Evolutionary conservation across 1,140 invertebrate genomes (phyloP).

Genomic region (Drosophila guanche): DNA sequence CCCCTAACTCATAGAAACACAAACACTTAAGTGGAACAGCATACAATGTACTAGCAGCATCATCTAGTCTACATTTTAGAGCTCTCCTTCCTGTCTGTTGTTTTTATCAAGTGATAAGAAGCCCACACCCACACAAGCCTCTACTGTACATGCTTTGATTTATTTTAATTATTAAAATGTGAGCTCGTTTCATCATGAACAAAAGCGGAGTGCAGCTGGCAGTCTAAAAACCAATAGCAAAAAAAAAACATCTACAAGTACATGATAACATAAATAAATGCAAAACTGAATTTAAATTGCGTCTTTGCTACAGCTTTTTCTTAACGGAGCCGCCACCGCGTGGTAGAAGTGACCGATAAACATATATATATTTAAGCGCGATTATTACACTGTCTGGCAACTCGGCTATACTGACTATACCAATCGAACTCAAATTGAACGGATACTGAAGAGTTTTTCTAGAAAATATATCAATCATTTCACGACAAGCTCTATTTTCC

Average conservation of each 20-base stretch:
- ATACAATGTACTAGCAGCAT: constrained; percentile 30
- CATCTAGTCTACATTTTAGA: constrained; percentile 41
- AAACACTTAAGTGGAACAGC: not conserved
- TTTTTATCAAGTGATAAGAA: constrained; percentile 22
- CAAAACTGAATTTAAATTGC: constrained; percentile 39
- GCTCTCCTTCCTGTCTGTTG: constrained; percentile 11
- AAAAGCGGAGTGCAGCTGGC: constrained; percentile 49
- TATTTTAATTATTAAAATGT: constrained; percentile 37
- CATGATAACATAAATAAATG: constrained; percentile 68
- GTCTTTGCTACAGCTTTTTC: constrained; percentile 6
- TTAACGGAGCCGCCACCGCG: not conserved
- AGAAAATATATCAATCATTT: too few species aligned
- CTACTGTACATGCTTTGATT: constrained; percentile 48
- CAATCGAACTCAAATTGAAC: too few species aligned
- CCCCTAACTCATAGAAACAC: constrained; percentile 22
- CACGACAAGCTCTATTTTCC: too few species aligned
- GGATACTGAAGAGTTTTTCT: too few species aligned
- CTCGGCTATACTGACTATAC: too few species aligned
- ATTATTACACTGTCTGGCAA: too few species aligned
- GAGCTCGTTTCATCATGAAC: constrained; percentile 25
- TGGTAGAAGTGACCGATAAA: too few species aligned
- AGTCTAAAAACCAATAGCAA: constrained; percentile 44
- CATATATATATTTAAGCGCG: too few species aligned
- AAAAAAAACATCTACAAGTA: constrained; percentile 45
- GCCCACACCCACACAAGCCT: constrained; percentile 29